Percentiles rank a stretch among this genome's conserved stretches.
Conservation (phyloP, 2,113 vertebrate genomes). For the Amazona vittata region DNA sequence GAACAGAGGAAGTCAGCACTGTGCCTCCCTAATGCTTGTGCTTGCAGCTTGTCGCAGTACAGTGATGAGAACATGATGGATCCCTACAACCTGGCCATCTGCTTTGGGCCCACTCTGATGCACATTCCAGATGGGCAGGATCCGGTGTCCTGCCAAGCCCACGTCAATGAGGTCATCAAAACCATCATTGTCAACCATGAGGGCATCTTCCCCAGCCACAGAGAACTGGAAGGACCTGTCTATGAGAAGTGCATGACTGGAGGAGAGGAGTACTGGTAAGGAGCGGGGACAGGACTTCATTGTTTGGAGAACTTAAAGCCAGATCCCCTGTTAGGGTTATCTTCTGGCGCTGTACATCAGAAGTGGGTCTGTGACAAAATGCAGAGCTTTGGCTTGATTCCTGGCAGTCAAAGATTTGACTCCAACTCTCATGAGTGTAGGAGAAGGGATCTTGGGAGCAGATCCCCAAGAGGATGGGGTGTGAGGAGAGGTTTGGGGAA, state of each 20-base stretch:
- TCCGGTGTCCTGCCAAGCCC: conserved; percentile 95
- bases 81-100: conserved; percentile 98
- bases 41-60: conserved; percentile 91
- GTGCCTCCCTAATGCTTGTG: background rate
- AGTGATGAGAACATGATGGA: conserved; percentile 99
- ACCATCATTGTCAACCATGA: conserved; percentile 95
- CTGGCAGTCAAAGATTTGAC: background rate
- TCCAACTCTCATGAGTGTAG: background rate
- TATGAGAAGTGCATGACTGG: conserved; percentile 99
- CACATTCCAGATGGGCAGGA: conserved; percentile 97
- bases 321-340: background rate
- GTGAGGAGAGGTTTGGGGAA: background rate
- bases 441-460: background rate
- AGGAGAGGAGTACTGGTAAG: conserved; percentile 98
- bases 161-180: conserved; percentile 99
- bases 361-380: background rate
- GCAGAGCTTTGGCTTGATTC: background rate
- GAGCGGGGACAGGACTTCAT: background rate
- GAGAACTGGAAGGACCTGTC: conserved; percentile 92
- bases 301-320: background rate
- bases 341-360: background rate
- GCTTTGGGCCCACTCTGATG: conserved; percentile 98
- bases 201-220: conserved; percentile 89
- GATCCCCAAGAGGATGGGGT: background rate
- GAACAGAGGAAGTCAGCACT: accelerated